These are phyloP conservation scores for Microcebus ravelobensis DNA, from an alignment of 2,113 vertebrate genomes.

Conservation along the genomic window DNA sequence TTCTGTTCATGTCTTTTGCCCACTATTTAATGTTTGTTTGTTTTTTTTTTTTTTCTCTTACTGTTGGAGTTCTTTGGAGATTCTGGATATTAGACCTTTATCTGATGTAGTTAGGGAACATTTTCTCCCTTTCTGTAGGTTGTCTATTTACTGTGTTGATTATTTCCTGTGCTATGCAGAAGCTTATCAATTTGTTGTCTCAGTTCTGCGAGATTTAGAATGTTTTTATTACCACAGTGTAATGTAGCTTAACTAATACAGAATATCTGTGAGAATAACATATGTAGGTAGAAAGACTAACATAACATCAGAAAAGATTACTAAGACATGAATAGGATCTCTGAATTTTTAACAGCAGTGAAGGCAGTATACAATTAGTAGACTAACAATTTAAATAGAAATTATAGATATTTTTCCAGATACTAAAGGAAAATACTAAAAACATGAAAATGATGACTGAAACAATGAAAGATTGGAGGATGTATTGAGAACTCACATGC, in stretches of 20 bases:
- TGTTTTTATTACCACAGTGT: neutral
- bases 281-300: neutral
- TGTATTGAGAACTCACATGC: neutral
- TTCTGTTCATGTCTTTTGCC: no score
- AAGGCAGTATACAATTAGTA: neutral
- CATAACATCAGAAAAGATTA: neutral
- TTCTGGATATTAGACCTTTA: no score
- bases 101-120: no score
- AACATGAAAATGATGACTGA: neutral
- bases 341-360: neutral
- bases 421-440: neutral
- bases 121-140: no score
- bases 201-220: neutral
- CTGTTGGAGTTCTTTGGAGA: no score
- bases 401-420: neutral
- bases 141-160: no score
- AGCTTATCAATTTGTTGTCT: neutral
- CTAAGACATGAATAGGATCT: neutral
- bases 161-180: no score
- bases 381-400: slow-evolving; percentile 20
- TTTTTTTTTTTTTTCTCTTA: no score
- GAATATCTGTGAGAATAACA: neutral
- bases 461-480: neutral
- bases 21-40: no score
- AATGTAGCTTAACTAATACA: neutral